Conservation (phyloP, 1,140 invertebrate genomes). For the Drosophila ficusphila region DNA sequence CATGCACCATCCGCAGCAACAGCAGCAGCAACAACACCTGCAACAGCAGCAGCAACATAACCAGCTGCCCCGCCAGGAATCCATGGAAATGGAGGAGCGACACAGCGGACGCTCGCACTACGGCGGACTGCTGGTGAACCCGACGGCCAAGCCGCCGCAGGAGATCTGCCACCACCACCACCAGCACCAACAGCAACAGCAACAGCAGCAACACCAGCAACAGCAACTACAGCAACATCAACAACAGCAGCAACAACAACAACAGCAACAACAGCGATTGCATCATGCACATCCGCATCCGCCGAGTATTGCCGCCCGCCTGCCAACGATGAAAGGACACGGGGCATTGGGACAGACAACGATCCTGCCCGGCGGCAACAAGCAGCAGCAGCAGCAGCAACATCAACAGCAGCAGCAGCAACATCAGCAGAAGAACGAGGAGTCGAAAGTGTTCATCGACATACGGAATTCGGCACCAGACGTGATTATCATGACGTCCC, state of each 20-base stretch:
- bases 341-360: conserved; percentile 35
- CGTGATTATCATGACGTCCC: conserved; percentile 90
- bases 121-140: conserved; percentile 59
- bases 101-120: conserved; percentile 59
- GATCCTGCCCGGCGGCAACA: conserved; percentile 33
- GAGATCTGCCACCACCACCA: conserved; percentile 81
- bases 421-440: conserved; percentile 68
- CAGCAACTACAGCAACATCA: conserved; percentile 40
- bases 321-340: conserved; percentile 84
- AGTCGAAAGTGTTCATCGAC: conserved; percentile 84
- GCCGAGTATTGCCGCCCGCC: conserved; percentile 36
- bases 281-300: conserved; percentile 62
- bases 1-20: conserved; percentile 58
- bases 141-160: conserved; percentile 50
- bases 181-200: conserved; percentile 74
- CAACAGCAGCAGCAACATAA: conserved; percentile 65
- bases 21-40: conserved; percentile 46
- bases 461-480: conserved; percentile 92
- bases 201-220: conserved; percentile 48
- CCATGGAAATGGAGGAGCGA: conserved; percentile 53
- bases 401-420: conserved; percentile 17
- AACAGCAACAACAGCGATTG: conserved; percentile 35
- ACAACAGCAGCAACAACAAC: conserved; percentile 36
- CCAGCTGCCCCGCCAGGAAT: conserved; percentile 41
- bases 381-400: conserved; percentile 16